These are phyloP conservation scores for Eretmochelys imbricata DNA, from an alignment of 2,113 vertebrate genomes.

Conservation along the genomic window DNA sequence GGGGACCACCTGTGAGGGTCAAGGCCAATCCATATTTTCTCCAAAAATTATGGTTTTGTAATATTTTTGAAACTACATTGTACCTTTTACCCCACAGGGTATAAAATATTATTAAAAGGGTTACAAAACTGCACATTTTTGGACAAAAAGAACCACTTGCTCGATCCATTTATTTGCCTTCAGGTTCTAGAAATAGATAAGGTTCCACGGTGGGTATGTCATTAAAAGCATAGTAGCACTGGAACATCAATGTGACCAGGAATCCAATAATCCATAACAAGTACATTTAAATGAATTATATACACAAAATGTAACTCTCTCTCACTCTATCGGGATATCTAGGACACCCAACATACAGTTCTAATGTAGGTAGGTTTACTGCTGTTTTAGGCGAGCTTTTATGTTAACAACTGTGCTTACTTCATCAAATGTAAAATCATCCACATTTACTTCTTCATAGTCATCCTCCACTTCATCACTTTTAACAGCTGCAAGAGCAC, in stretches of 20 bases:
- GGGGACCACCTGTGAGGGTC: too few species aligned
- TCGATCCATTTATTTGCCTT: neutral
- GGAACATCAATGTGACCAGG: neutral
- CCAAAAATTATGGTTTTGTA: neutral
- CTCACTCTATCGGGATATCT: neutral
- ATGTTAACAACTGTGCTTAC: slow-evolving; percentile 76
- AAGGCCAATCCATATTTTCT: neutral
- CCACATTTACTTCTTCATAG: slow-evolving; percentile 90
- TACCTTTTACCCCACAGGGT: neutral
- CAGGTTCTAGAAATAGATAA: slow-evolving; percentile 16
- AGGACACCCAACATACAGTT: neutral
- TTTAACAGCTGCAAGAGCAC: slow-evolving; percentile 84
- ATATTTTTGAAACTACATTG: neutral
- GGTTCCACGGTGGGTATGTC: neutral
- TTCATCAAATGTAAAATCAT: slow-evolving; percentile 89
- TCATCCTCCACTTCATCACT: slow-evolving; percentile 83
- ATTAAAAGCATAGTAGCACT: neutral
- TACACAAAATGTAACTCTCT: neutral
- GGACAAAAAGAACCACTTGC: neutral
- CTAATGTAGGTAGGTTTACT: neutral
- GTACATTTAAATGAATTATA: slow-evolving; percentile 8
- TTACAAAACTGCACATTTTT: neutral
- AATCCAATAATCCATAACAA: slow-evolving; percentile 34
- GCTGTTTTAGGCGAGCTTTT: neutral
- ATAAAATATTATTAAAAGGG: neutral